Percentiles rank a stretch among this genome's conserved stretches.
Evolutionary conservation across 2,888 invertebrate species (phyloP).

Genomic region (Hydriomena furcata): DNA sequence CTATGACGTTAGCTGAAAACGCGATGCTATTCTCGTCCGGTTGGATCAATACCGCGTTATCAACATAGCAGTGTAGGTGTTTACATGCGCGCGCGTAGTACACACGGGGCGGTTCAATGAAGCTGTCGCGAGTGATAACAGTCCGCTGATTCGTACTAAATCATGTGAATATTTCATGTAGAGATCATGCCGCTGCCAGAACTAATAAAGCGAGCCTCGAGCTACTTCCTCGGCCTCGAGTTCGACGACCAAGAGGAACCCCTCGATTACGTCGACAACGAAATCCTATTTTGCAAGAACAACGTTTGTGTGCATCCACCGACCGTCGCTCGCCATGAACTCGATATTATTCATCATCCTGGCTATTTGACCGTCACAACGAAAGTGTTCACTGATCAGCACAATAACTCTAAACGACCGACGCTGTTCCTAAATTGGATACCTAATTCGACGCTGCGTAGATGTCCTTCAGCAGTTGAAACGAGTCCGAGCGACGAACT

Average conservation of each 20-base stretch:
- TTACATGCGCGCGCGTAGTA: slow-evolving; percentile 80
- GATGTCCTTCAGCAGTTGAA: slow-evolving; percentile 90
- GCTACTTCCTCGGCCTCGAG: slow-evolving; percentile 89
- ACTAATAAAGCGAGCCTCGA: slow-evolving; percentile 90
- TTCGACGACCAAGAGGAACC: slow-evolving; percentile 84
- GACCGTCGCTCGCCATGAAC: slow-evolving; percentile 90
- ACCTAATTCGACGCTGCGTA: slow-evolving; percentile 94
- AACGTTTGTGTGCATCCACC: slow-evolving; percentile 99
- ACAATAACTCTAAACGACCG: slow-evolving; percentile 89
- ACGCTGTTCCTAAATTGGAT: slow-evolving; percentile 97
- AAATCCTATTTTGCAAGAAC: slow-evolving; percentile 95
- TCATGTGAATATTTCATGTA: slow-evolving; percentile 56
- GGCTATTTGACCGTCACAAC: slow-evolving; percentile 95
- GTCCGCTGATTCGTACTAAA: slow-evolving; percentile 35
- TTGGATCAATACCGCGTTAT: slow-evolving; percentile 78
- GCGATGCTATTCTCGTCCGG: slow-evolving; percentile 56
- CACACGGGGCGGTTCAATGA: slow-evolving; percentile 63
- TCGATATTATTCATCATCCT: slow-evolving; percentile 94
- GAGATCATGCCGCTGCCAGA: slow-evolving; percentile 89
- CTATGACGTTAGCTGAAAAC: slow-evolving; percentile 49
- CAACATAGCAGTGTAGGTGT: slow-evolving; percentile 74
- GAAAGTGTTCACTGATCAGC: slow-evolving; percentile 90
- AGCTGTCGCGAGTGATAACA: slow-evolving; percentile 64
- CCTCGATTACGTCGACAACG: slow-evolving; percentile 90
- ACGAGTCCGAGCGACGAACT: slow-evolving; percentile 79